A percentile compares a stretch with the other conserved stretches of the same genome.
Conservation (phyloP, 2,113 vertebrate genomes). For the Mesoclemmys tuberculata region DNA sequence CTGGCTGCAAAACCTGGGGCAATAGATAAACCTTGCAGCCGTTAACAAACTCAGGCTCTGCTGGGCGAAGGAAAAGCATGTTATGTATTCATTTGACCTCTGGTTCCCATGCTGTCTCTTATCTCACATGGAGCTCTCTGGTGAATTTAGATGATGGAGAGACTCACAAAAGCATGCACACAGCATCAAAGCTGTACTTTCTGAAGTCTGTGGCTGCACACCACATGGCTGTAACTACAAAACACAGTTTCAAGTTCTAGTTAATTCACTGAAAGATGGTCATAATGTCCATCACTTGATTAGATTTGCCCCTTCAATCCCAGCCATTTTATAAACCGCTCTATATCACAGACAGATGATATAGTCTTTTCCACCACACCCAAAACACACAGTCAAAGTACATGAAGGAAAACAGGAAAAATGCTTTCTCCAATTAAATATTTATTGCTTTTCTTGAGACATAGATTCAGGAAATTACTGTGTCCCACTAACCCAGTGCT, state of each 20-base stretch:
- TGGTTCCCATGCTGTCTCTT: not conserved
- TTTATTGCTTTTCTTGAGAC: slow-evolving; percentile 55
- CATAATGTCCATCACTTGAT: not conserved
- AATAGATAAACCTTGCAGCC: accelerated
- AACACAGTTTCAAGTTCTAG: not conserved
- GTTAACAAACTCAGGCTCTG: not conserved
- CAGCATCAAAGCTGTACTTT: not conserved
- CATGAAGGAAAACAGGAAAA: not conserved
- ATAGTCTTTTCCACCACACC: not conserved
- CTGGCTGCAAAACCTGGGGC: not conserved
- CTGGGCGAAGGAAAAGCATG: not conserved
- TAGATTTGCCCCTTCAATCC: not conserved
- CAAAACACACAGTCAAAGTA: not conserved
- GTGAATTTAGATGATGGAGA: not conserved
- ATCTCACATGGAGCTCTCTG: not conserved
- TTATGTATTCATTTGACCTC: not conserved
- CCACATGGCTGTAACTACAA: not conserved
- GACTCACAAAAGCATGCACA: not conserved
- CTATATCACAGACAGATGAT: not conserved
- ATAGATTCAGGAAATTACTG: not conserved
- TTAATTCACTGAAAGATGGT: not conserved
- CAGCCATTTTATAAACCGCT: not conserved
- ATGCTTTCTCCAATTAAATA: slow-evolving; percentile 10
- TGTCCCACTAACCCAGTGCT: not conserved
- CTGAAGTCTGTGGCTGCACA: not conserved